Evolutionary conservation across 2,888 invertebrate genomes (phyloP), one percentile per base, ranked within the genome.

Genomic region (Xestia sexstrigata): DNA sequence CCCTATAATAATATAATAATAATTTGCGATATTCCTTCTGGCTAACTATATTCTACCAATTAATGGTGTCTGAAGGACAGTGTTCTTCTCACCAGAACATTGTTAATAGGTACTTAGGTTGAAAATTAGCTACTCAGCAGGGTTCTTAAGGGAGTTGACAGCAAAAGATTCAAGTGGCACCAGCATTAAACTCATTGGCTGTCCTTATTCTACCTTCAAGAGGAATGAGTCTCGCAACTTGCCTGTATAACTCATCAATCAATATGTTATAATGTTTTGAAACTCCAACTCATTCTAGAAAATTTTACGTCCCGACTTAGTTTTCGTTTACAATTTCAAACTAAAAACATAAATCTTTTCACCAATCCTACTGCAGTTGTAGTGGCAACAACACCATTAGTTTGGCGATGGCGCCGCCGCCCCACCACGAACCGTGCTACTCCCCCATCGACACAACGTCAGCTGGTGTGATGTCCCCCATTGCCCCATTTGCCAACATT

Each of bases 381-480:
- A 42, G 78, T 58, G 69, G 70, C 73, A 78, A 63, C 49, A 65
- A 26, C 72, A 65, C 72, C 58, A 70, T 60, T 72, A 72, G 39
- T 20, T 13, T 15, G n/a, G 83, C 73, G 83, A 79, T 68, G 75
- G 79, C 79, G 55, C 86, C 60, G 70, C 83, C 66, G 23, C 35
- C 42, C 77, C 86, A n/a, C 58, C 63, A 39, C 5, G 58, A 42
- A 8, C 60, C 74, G 69, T 67, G 78, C 26, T 52, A 47, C n/a
- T n/a, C 49, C 65, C 70, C 45, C 85, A 65, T 63, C 65, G 62
- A 49, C 39, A 65, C 73, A 75, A 73, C 75, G 83, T 66, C 65
- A 75, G 30, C 58, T 52, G 49, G 77, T 66, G 82, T 62, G 58
- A 76, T 58, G 65, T 39, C 47, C 81, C 63, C 26, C 69, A 83